Percentiles rank a stretch among this genome's conserved stretches.
Evolutionary conservation across 2,113 vertebrate species (phyloP).

Genomic region (Lophochroa leadbeateri): DNA sequence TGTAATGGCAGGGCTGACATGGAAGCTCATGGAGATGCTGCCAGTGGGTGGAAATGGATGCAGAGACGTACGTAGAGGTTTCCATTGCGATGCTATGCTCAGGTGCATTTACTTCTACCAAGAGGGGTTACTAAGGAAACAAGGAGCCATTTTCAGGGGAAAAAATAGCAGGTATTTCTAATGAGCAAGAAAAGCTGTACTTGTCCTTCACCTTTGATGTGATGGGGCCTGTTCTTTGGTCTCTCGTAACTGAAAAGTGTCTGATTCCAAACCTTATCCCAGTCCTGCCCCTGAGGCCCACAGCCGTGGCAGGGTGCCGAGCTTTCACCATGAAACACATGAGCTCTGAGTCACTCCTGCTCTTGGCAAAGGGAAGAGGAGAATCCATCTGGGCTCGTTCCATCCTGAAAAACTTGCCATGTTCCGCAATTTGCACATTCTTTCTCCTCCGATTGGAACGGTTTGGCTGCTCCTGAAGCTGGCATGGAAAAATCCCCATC

Average conservation of each 20-base stretch:
- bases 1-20: fast-evolving
- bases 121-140: constrained; percentile 57
- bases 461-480: background rate
- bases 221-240: background rate
- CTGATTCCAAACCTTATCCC: background rate
- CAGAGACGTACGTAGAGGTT: background rate
- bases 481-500: background rate
- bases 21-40: background rate
- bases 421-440: background rate
- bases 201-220: background rate
- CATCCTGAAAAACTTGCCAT: constrained; percentile 12
- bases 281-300: background rate
- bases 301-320: background rate
- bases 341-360: constrained; percentile 19
- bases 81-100: background rate
- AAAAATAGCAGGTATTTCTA: background rate
- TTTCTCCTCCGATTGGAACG: background rate
- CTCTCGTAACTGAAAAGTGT: background rate
- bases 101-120: background rate
- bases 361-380: background rate
- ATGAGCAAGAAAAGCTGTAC: background rate
- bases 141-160: background rate
- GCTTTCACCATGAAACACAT: background rate
- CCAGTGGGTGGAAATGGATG: background rate
- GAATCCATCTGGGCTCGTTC: constrained; percentile 50